phyloP scores from a whole-genome alignment of 2,888 invertebrate genomes.

The Melipona bicolor region DNA sequence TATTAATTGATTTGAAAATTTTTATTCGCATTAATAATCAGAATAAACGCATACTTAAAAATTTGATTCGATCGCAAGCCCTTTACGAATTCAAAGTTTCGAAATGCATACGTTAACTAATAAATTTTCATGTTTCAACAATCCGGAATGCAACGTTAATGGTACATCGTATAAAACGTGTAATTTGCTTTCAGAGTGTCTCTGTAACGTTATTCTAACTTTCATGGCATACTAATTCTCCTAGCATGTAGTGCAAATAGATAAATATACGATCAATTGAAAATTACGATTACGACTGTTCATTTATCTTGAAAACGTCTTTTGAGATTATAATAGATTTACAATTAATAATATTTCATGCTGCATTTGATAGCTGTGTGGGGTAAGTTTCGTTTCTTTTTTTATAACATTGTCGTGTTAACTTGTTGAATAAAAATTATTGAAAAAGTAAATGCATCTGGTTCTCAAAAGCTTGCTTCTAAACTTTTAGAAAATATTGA shows the following conservation, averaged over 20 bases:
- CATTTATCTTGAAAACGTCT: constrained; percentile 18
- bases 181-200: constrained; percentile 35
- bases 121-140: constrained; percentile 17
- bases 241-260: constrained; percentile 73
- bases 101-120: constrained; percentile 11
- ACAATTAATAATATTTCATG: constrained; percentile 84
- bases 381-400: constrained; percentile 83
- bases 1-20: neutral
- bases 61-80: constrained; percentile 39
- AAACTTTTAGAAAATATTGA: neutral
- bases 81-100: constrained; percentile 7
- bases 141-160: constrained; percentile 16
- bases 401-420: neutral
- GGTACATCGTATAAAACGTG: constrained; percentile 30
- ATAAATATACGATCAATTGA: constrained; percentile 50
- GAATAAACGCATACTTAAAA: neutral
- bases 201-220: constrained; percentile 24
- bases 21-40: neutral
- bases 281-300: constrained; percentile 29
- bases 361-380: constrained; percentile 85
- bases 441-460: neutral
- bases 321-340: constrained; percentile 78
- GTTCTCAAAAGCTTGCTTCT: neutral
- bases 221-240: constrained; percentile 51
- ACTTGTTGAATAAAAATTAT: neutral